Evolutionary conservation across 2,888 invertebrate species (phyloP).

Genomic region (Heliconius cydno): DNA sequence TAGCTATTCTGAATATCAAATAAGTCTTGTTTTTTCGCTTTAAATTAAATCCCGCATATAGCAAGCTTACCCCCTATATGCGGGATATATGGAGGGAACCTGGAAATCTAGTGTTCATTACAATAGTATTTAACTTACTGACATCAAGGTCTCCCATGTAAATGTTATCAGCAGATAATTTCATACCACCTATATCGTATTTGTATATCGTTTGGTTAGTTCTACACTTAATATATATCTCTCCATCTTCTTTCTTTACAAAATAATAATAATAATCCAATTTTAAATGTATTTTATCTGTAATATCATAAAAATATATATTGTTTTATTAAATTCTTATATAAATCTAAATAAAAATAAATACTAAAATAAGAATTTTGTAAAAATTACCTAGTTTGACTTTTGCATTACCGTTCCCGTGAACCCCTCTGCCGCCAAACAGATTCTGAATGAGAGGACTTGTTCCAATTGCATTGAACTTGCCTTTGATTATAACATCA

Average conservation of each 20-base stretch:
- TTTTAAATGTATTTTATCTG: slow-evolving; percentile 55
- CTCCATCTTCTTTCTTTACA: slow-evolving; percentile 50
- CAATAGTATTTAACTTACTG: slow-evolving; percentile 54
- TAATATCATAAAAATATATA: slow-evolving; percentile 38
- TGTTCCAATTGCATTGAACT: slow-evolving; percentile 47
- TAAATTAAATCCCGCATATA: too few species aligned
- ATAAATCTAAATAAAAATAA: not conserved
- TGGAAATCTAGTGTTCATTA: too few species aligned
- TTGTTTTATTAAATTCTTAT: not conserved
- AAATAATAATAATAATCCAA: slow-evolving; percentile 47
- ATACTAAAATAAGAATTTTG: not conserved
- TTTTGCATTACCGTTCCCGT: slow-evolving; percentile 58
- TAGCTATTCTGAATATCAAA: not conserved
- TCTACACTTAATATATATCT: slow-evolving; percentile 50
- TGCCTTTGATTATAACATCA: slow-evolving; percentile 50
- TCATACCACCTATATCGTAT: slow-evolving; percentile 51
- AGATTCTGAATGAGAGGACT: slow-evolving; percentile 50
- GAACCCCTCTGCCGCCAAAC: slow-evolving; percentile 47
- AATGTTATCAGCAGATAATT: slow-evolving; percentile 54
- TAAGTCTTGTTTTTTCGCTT: too few species aligned
- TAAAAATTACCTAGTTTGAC: slow-evolving; percentile 55
- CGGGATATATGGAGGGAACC: too few species aligned
- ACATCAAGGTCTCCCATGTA: slow-evolving; percentile 56
- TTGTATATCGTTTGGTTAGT: slow-evolving; percentile 48
- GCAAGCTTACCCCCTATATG: too few species aligned